Evolutionary conservation across 2,797 vertebrate genomes (phyloP), one percentile per base, ranked within the genome.

Genomic region (Melopsittacus undulatus): DNA sequence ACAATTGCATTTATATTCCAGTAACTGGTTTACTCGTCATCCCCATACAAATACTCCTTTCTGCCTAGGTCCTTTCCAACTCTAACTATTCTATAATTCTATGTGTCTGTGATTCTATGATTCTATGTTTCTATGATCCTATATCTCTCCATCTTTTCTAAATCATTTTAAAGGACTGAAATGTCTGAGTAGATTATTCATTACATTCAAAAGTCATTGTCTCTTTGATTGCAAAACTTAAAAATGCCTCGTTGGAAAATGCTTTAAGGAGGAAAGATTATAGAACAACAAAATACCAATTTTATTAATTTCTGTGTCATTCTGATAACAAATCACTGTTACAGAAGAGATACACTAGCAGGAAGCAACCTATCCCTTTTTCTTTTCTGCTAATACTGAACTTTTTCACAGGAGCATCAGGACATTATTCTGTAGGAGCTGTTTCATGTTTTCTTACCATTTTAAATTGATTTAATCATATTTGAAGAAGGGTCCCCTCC

Each of bases 361-460:
- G 72, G 90, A 83, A 73, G 43, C 48, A 92, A 78, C 43, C n/a
- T 78, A 79, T 63, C 81, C 79, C 56, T 93, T 93, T 89, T 48
- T 84, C 80, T 90, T 87, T 73, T 78, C 57, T 85, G 52, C 66
- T 85, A 94, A 84, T 57, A 7, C 54, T 48, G 72, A 77, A 77
- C 23, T 19, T 87, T 93, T 52, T 69, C 38, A 10, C 87, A 87
- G 70, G 36, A 93, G 75, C 95, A 80, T 75, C 75, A 80, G 70
- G 61, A 94, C 81, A 93, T 94, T 92, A 66, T 96, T 94, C 86
- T 73, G 87, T 51, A 81, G 66, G 29, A 95, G 57, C 61, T 81
- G 56, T 83, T 92, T 93, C 76, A 73, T 87, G 48, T 83, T 94
- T 93, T 91, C 75, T 85, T 76, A 62, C 64, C 80, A 62, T 92